These are phyloP conservation scores for Spheniscus humboldti DNA, from an alignment of 2,797 vertebrate genomes.

Conservation along the genomic window DNA sequence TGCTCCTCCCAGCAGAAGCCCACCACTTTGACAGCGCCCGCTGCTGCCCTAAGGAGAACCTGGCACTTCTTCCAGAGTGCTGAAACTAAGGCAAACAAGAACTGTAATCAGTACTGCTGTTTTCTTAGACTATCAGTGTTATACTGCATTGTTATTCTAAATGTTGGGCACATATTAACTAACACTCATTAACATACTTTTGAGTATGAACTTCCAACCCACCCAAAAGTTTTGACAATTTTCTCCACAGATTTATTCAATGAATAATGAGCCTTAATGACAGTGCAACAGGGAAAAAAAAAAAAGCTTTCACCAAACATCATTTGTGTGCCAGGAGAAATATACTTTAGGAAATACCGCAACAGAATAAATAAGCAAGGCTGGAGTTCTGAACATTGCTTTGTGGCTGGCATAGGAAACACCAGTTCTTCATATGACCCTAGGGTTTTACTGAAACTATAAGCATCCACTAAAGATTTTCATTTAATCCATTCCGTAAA, in stretches of 20 bases:
- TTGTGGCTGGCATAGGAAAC: background rate
- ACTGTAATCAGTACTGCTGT: background rate
- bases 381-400: background rate
- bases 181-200: background rate
- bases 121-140: background rate
- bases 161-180: background rate
- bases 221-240: background rate
- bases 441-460: background rate
- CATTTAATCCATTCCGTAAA: background rate
- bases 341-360: background rate
- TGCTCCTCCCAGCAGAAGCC: background rate
- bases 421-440: background rate
- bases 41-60: background rate
- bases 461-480: background rate
- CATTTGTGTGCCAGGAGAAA: background rate
- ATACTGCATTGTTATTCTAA: background rate
- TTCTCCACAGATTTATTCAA: background rate
- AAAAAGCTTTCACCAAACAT: background rate
- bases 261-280: conserved; percentile 3
- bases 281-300: background rate
- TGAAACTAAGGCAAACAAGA: background rate
- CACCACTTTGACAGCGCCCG: background rate
- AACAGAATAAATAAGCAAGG: background rate
- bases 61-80: background rate
- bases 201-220: background rate